Evolutionary conservation across 2,113 vertebrate species (phyloP), one percentile per base, ranked within the genome.

Genomic region (Herpailurus yagouaroundi): DNA sequence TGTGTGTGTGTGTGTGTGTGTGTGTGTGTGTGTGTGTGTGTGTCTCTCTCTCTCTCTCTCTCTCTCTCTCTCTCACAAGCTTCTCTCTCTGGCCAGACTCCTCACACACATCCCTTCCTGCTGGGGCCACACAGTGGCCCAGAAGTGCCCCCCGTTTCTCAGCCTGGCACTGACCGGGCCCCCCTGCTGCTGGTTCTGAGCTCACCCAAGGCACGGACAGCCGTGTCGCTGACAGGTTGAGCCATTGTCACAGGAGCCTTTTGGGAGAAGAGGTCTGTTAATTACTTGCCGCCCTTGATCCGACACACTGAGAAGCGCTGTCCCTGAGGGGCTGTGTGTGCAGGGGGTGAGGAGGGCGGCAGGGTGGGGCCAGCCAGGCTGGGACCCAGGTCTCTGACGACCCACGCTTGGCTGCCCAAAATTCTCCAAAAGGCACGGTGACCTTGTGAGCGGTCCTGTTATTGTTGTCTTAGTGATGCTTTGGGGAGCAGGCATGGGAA

Each of bases 401-500:
- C 88, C 25, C 5, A n/a, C 25, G 5, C 76, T 10, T 0, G 48
- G 13, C 52, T 52, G 8, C 1, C 36, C 38, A 10, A 88, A 48
- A 29, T 38, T 64, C 96, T 64, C 12, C 41, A 38, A 36, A 60
- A 93, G 45, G 80, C 1, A 12, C 15, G 0, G 21, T 52, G 41
- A 91, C 91, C 97, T 97, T 97, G 45, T 15, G 95, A 55, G 81
- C 23, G 88, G 95, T 19, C 5, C 57, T 38, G 93, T 14, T 60
- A 23, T 25, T 71, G 21, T 5, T 68, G 41, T 88, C 29, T 11
- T 94, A 71, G 89, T 45, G 25, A 92, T 50, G 90, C 18, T n/a
- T 31, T 4, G 12, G 83, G 31, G n/a, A 77, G 6, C 50, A 2
- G 81, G 90, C 89, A 4, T 29, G 64, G 60, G 60, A 83, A 41